Base-by-base conservation (phyloP, 2,113 vertebrate species). In the Peucedramus taeniatus region DNA sequence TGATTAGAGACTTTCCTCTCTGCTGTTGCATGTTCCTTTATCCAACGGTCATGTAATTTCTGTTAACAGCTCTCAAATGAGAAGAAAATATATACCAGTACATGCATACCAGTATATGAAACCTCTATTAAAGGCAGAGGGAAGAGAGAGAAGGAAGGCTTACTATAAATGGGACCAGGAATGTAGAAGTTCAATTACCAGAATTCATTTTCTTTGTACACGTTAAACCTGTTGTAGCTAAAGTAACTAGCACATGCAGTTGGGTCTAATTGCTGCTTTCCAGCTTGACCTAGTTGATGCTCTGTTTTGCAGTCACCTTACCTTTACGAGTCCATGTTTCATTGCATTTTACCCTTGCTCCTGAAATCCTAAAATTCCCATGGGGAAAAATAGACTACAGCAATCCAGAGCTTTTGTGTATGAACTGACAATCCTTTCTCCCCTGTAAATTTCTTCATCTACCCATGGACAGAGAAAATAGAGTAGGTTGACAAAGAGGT, bases 221-320 rank as follows among this genome's bases (percentile, higher is more conserved):
- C 51, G 95, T 94, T 87, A 94, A 92, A 87, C 72, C 60, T 90
- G 22, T 80, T 72, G 22, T 87, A 81, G 65, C 60, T 70, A 56
- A 33, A 88, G 39, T 51, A 86, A 80, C 35, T 2, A 0, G 71
- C 44, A 83, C 35, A 64, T 80, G 35, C 60, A 60, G 71, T 86
- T 93, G 57, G 26, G 51, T 80, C 66, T 94, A 92, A 95, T 94
- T 95, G 90, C 80, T 94, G 72, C 60, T 93, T 92, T 94, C 77
- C 53, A 89, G 69, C 59, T 92, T 90, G 89, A 84, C 80, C 91
- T 96, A 93, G 92, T 86, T 92, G 89, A 81, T 83, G 64, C 57
- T 93, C 93, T 95, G 93, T 94, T 95, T 95, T 94, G 95, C 90
- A 89, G 69, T 68, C 72, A 84, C 86, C 76, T 90, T 88, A 88